These are phyloP conservation scores for Enteromius viviparus DNA, from an alignment of 2,797 vertebrate genomes.

Conservation along the genomic window DNA sequence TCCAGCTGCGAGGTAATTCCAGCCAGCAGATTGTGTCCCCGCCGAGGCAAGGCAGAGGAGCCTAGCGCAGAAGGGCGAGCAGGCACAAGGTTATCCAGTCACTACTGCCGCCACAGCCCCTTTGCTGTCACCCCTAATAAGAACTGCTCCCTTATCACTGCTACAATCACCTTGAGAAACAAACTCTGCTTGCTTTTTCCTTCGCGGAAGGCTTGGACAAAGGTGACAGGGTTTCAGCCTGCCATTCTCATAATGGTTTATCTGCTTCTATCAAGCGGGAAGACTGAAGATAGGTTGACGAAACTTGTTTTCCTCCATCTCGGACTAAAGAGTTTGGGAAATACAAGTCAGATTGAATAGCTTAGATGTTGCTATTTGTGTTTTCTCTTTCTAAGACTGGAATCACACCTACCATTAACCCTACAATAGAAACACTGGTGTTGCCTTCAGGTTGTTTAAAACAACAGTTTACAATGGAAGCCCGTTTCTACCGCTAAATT, in stretches of 20 bases:
- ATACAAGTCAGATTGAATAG: conserved; percentile 36
- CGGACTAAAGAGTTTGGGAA: conserved; percentile 25
- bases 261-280: conserved; percentile 32
- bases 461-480: neutral
- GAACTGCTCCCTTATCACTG: conserved; percentile 78
- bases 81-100: conserved; percentile 79
- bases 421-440: neutral
- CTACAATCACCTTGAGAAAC: conserved; percentile 83
- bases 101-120: conserved; percentile 71
- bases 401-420: conserved; percentile 8
- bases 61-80: conserved; percentile 72
- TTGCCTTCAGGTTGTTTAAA: neutral
- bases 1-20: conserved; percentile 78
- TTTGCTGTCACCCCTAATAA: conserved; percentile 82
- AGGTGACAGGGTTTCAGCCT: conserved; percentile 18
- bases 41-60: conserved; percentile 69
- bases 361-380: conserved; percentile 17
- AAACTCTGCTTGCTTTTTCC: conserved; percentile 74
- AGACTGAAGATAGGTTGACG: conserved; percentile 36
- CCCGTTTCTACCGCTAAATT: neutral
- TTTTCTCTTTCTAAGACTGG: neutral
- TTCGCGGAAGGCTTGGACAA: conserved; percentile 52
- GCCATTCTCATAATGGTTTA: conserved; percentile 42
- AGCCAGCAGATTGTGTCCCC: conserved; percentile 79
- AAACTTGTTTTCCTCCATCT: conserved; percentile 40